Conservation (phyloP, 1,140 invertebrate genomes). For the Tetragonula clypearis region DNA sequence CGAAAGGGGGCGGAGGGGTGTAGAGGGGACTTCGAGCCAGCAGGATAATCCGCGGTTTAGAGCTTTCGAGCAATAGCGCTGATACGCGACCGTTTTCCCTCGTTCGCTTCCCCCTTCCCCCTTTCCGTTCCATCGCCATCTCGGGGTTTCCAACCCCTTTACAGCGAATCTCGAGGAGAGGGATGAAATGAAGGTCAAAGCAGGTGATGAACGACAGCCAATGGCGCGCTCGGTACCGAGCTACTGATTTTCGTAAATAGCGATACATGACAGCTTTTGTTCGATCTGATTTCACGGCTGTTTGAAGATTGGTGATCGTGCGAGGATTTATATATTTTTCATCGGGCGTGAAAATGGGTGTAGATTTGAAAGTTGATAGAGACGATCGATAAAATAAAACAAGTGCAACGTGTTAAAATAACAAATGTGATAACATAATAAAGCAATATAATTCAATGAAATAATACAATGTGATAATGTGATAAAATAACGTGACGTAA, state of each 20-base stretch:
- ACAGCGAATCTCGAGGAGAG: not conserved
- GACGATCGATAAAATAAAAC: too few relatives aligned
- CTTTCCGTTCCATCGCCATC: too few relatives aligned
- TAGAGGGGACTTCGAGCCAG: conserved; percentile 57
- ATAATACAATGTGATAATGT: too few relatives aligned
- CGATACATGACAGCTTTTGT: not conserved
- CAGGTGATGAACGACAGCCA: not conserved
- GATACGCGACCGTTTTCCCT: conserved; percentile 43
- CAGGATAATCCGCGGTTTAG: conserved; percentile 72
- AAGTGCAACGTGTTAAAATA: too few relatives aligned
- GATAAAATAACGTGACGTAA: too few relatives aligned
- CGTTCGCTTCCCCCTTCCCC: not conserved
- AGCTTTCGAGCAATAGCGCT: conserved; percentile 65
- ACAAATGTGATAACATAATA: too few relatives aligned
- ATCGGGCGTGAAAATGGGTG: too few relatives aligned
- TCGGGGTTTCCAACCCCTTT: not conserved
- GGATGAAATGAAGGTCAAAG: conserved; percentile 11
- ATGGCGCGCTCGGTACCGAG: not conserved
- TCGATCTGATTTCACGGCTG: conserved; percentile 8
- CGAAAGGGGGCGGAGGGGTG: not conserved
- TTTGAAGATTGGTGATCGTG: not conserved
- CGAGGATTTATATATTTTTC: not conserved
- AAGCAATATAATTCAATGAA: too few relatives aligned
- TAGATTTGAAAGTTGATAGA: too few relatives aligned
- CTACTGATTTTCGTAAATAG: not conserved